Evolutionary conservation across 2,113 vertebrate species (phyloP).

Genomic region (Uria aalge): DNA sequence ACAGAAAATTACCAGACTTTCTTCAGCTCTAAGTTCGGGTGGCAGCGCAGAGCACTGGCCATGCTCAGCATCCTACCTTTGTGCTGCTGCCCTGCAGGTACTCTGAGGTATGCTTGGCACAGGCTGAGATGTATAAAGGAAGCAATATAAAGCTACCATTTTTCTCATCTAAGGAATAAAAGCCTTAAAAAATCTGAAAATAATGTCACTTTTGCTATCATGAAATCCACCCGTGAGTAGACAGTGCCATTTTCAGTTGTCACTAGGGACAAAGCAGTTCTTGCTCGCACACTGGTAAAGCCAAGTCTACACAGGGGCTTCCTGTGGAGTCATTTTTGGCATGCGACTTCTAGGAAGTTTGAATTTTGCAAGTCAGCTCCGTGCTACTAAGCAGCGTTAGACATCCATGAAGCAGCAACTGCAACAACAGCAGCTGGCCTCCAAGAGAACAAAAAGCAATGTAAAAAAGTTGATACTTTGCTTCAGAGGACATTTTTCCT

Average conservation of each 20-base stretch:
- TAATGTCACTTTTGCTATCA: not conserved
- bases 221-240: not conserved
- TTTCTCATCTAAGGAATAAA: not conserved
- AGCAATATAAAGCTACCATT: not conserved
- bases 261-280: not conserved
- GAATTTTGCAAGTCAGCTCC: not conserved
- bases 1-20: not conserved
- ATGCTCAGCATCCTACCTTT: not conserved
- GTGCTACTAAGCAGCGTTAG: not conserved
- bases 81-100: not conserved
- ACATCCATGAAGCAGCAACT: not conserved
- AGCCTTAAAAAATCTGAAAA: not conserved
- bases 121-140: not conserved
- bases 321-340: not conserved
- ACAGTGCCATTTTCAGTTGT: not conserved
- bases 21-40: not conserved
- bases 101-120: not conserved
- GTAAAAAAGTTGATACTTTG: not conserved
- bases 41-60: not conserved
- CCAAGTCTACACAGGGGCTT: not conserved
- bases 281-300: not conserved
- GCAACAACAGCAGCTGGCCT: not conserved
- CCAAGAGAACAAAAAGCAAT: not conserved
- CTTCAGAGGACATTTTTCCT: not conserved
- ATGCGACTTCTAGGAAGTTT: not conserved